Evolutionary conservation across 64 coral and sea anemone species (phyloP).

Genomic region (Catalaphyllia jardinei): DNA sequence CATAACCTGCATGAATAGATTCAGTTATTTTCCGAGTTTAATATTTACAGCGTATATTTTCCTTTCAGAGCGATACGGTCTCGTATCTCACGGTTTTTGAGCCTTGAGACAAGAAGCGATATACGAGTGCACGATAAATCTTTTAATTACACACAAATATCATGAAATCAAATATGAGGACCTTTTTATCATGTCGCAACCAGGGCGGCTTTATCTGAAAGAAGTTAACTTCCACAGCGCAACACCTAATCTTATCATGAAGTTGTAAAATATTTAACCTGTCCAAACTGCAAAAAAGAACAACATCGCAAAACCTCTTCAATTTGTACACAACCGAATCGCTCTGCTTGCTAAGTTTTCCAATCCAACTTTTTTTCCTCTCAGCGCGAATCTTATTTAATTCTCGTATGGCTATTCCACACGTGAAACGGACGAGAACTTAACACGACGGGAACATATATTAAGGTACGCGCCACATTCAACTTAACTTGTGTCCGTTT

Average conservation of each 20-base stretch:
- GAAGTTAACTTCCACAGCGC: constrained; percentile 56
- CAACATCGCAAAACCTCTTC: neutral
- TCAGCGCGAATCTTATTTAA: neutral
- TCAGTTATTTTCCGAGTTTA: constrained; percentile 29
- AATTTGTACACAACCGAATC: neutral
- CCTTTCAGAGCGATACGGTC: constrained; percentile 56
- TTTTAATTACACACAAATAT: constrained; percentile 82
- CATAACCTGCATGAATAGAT: constrained; percentile 41
- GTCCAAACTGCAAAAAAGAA: constrained; percentile 52
- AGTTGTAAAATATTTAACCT: constrained; percentile 73
- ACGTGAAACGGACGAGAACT: neutral
- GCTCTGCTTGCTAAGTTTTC: neutral
- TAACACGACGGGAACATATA: neutral
- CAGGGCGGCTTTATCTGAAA: constrained; percentile 69
- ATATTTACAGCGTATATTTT: constrained; percentile 55
- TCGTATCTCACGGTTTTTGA: constrained; percentile 50
- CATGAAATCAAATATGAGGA: constrained; percentile 80
- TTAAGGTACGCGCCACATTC: constrained; percentile 1
- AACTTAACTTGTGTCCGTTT: neutral
- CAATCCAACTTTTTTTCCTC: neutral
- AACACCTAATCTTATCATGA: constrained; percentile 62
- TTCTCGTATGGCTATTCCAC: constrained; percentile 38
- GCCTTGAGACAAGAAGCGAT: constrained; percentile 65
- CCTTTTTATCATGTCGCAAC: constrained; percentile 65
- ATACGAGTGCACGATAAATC: constrained; percentile 75